Evolutionary conservation across 2,888 invertebrate genomes (phyloP), one percentile per base, ranked within the genome.

Genomic region (Lasioglossum villosulum): DNA sequence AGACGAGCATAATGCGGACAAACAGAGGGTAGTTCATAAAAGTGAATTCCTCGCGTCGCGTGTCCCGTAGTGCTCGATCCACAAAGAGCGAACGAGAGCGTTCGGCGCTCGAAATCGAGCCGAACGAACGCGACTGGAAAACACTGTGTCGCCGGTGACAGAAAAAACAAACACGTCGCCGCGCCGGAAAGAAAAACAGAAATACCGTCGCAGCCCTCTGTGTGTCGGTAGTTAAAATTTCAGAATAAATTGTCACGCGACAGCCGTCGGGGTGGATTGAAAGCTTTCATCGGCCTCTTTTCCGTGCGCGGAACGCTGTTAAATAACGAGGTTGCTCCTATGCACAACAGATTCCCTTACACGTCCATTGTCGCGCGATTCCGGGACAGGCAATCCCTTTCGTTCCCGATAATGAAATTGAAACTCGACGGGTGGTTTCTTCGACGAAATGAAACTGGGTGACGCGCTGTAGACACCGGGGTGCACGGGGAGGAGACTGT

Each of bases 331-430:
- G 74, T 81, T 71, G 52, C 75, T 34, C 63, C 74, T 68, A 84
- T 85, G 85, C 85, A 84, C 78, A 81, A 82, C 82, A 75, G 81
- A 75, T 82, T 48, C 71, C 59, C 34, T 39, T 68, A 39, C 74
- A 30, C 83, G 78, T 83, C 77, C 63, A 78, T 86, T 86, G 84
- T 75, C 71, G 45, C 63, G 19, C 30, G 19, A 37, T 77, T 78
- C 23, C 63, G 37, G n/a, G 5, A 63, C 71, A 19, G 30, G 30
- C 73, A 78, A 80, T 84, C 81, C 78, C 77, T 72, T 81, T 84
- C 81, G 59, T 63, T 73, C 63, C 56, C 71, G 80, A 75, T 90
- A 89, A 90, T 88, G 84, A 89, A 86, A 90, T 90, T 81, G 86
- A 89, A 86, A 84, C 89, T 78, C 83, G 39, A 42, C 72, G 52